phyloP scores from a whole-genome alignment of 2,888 invertebrate species.

The Schizotus pectinicornis region DNA sequence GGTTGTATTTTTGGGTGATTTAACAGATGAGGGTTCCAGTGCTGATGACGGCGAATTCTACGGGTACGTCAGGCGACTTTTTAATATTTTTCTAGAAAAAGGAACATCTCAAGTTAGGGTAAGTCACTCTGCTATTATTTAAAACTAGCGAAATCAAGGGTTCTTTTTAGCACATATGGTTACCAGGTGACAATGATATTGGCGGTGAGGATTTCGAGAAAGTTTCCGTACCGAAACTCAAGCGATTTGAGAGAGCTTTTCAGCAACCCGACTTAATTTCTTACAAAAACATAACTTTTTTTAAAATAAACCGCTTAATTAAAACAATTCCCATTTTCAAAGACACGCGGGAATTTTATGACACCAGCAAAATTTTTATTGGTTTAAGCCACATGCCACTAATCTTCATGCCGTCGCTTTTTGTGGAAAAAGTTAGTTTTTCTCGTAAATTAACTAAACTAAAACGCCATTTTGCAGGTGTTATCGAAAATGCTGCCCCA shows the following conservation, averaged over 20 bases:
- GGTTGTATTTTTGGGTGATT: slow-evolving; percentile 89
- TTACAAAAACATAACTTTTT: slow-evolving; percentile 70
- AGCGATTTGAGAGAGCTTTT: slow-evolving; percentile 77
- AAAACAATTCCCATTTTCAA: slow-evolving; percentile 66
- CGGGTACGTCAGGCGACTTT: slow-evolving; percentile 76
- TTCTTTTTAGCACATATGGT: slow-evolving; percentile 71
- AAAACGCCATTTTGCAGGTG: slow-evolving; percentile 57
- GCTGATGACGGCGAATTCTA: slow-evolving; percentile 73
- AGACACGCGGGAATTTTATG: slow-evolving; percentile 56
- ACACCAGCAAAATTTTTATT: slow-evolving; percentile 64
- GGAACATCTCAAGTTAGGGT: slow-evolving; percentile 49
- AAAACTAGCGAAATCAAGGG: no score
- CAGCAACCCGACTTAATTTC: slow-evolving; percentile 70
- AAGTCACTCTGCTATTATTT: slow-evolving; percentile 26
- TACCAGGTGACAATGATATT: slow-evolving; percentile 97
- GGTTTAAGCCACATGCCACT: slow-evolving; percentile 79
- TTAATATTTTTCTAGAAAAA: slow-evolving; percentile 65
- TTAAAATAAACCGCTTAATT: slow-evolving; percentile 76
- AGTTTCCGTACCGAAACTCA: slow-evolving; percentile 71
- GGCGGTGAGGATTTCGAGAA: slow-evolving; percentile 86
- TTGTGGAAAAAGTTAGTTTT: slow-evolving; percentile 61
- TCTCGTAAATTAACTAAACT: neutral
- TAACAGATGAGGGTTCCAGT: slow-evolving; percentile 92
- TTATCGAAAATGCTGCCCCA: slow-evolving; percentile 71
- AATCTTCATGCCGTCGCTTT: slow-evolving; percentile 61